Evolutionary conservation across 2,888 invertebrate genomes (phyloP), one percentile per base, ranked within the genome.

Genomic region (Ichneumoninae sp.): DNA sequence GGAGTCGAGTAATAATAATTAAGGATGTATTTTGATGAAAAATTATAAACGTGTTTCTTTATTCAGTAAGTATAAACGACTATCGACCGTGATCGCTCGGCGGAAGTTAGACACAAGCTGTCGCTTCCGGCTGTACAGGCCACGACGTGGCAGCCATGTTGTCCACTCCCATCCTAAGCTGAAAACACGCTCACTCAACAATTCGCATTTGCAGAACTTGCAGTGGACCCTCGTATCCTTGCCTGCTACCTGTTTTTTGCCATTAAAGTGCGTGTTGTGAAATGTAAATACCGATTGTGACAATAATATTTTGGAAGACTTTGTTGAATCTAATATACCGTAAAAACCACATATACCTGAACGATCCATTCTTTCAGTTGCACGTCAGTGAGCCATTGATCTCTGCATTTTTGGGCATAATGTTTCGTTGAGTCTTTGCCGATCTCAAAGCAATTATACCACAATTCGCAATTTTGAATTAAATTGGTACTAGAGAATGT

Each of bases 201-300:
- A n/a, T n/a, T n/a, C n/a, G n/a, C n/a, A n/a, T n/a, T n/a, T n/a
- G n/a, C n/a, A n/a, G n/a, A n/a, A 81, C 30, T 81, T 74, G 22
- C 80, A 69, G 36, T 74, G 74, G 13, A 36, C 80, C 74, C 68
- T 81, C 16, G 74, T 69, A 57, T 81, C 68, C 19, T 74, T 47
- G 68, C 80, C 60, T 7, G 40, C 10, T 60, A 74, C 74, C 80
- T 69, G 68, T 74, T 74, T 74, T 65, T 47, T n/a, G 47, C 47
- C 33, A 71, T 71, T 19, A 54, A 50, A 71, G 19, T 71, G 52
- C 16, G 8, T 54, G 19, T 22, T 71, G 3, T 33, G 22, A 71
- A 70, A 70, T 70, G 52, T 6, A 8, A 68, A 44, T 30, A 26
- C 33, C 13, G n/a, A 10, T 47, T 16, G 13, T 16, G 47, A 47